Conservation (phyloP, 2,113 vertebrate genomes). For the Gnathochromis pfefferi region DNA sequence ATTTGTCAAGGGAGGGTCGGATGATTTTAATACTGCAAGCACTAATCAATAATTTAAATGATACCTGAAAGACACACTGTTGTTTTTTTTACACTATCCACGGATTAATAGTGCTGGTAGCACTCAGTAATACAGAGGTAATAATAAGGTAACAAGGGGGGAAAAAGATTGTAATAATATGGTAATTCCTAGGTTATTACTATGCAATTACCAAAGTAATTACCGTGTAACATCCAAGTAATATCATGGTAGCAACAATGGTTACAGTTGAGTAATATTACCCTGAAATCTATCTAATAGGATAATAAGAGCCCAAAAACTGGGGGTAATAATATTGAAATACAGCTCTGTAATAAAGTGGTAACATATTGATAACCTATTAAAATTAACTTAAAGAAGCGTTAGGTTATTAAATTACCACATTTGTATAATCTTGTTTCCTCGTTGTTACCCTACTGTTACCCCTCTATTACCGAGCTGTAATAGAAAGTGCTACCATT, state of each 20-base stretch:
- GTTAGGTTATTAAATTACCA: not conserved
- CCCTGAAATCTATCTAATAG: not conserved
- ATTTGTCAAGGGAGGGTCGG: not conserved
- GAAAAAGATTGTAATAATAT: fast-evolving
- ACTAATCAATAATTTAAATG: constrained; percentile 10
- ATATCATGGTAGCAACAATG: not conserved
- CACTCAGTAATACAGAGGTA: not conserved
- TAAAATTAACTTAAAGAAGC: not conserved
- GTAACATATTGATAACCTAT: not conserved
- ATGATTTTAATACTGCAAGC: constrained; percentile 1
- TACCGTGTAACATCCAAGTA: not conserved
- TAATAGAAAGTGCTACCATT: not conserved
- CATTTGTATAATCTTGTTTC: not conserved
- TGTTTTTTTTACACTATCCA: not conserved
- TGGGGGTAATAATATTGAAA: not conserved
- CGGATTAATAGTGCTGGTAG: not conserved
- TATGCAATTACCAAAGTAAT: not conserved
- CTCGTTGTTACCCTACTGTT: not conserved
- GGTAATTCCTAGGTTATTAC: not conserved
- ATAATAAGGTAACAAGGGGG: not conserved
- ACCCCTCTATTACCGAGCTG: not conserved
- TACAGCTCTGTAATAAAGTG: not conserved
- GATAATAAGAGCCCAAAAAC: not conserved
- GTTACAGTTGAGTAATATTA: not conserved
- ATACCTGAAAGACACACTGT: not conserved